Evolutionary conservation across 2,888 invertebrate species (phyloP), one percentile per base, ranked within the genome.

Genomic region (Chloroclysta siterata): DNA sequence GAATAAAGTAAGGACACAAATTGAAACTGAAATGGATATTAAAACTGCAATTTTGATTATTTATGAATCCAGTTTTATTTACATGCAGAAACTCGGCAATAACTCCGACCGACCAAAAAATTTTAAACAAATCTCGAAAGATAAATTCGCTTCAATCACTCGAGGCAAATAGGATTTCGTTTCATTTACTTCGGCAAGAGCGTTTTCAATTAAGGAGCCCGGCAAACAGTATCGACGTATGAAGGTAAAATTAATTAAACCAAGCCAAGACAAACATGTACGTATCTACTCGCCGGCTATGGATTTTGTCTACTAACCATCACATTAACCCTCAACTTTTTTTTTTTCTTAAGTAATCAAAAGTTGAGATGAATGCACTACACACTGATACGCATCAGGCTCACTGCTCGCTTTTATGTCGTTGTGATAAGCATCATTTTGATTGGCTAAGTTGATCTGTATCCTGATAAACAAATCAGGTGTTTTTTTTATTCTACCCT

Each of bases 231-330:
- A 92, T 91, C 90, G 90, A 88, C 86, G 89, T 93, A 92, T 92
- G 91, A 90, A 91, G 91, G 90, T 93, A 89, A 90, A 90, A 93
- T 93, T 91, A 92, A 92, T 92, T 92, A 91, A 92, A 89, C 87
- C 83, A 81, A 85, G 82, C 85, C 87, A 91, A 93, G 90, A 90
- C 91, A 93, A 91, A 93, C 90, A 92, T 89, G 86, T 87, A 85
- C 86, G 85, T 81, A 84, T 53, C 14, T 64, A 59, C 51, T 63
- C 41, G 42, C 50, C 42, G 53, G 56, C 22, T 5, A 42, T 6
- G 41, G 44, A 52, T 56, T 41, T 48, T 15, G 48, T 10, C 10
- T 8, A 58, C 14, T 29, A 2, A 17, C 15, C 46, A 17, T 11
- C 17, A 39, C 46, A 46, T 46, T 39, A 39, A 39, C 10, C 11